phyloP scores from a whole-genome alignment of 2,113 vertebrate species.

The Monopterus albus region DNA sequence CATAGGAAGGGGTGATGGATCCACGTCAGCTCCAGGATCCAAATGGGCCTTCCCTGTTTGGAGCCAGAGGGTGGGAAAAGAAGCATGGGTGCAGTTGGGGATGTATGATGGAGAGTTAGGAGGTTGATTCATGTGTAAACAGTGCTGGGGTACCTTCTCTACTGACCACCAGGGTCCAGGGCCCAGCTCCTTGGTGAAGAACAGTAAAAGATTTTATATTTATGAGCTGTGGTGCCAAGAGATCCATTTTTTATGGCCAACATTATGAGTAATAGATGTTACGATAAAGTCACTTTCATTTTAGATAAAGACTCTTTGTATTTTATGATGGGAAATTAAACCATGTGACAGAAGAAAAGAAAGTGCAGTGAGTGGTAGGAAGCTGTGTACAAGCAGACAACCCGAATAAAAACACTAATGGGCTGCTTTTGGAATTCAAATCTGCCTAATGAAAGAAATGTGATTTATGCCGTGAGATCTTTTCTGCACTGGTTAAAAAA shows the following conservation, averaged over 20 bases:
- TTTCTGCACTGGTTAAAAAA: constrained; percentile 27
- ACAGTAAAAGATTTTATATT: constrained; percentile 31
- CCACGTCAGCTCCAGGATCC: constrained; percentile 40
- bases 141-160: constrained; percentile 13
- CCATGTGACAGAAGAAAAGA: neutral
- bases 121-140: constrained; percentile 32
- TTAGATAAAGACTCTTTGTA: constrained; percentile 14
- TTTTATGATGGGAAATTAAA: constrained; percentile 32
- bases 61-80: neutral
- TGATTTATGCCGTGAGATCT: constrained; percentile 11
- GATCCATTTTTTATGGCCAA: neutral
- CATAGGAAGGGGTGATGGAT: constrained; percentile 55
- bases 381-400: constrained; percentile 14
- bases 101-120: constrained; percentile 64
- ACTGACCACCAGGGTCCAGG: constrained; percentile 17
- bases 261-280: constrained; percentile 18
- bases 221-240: neutral
- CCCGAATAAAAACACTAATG: constrained; percentile 36
- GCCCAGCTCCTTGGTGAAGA: constrained; percentile 33
- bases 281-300: constrained; percentile 24
- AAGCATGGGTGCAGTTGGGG: constrained; percentile 3
- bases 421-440: constrained; percentile 56
- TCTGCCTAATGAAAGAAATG: constrained; percentile 1
- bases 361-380: constrained; percentile 3
- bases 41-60: constrained; percentile 41